Evolutionary conservation across 2,797 vertebrate species (phyloP), one percentile per base, ranked within the genome.

Genomic region (Gallirallus australis): DNA sequence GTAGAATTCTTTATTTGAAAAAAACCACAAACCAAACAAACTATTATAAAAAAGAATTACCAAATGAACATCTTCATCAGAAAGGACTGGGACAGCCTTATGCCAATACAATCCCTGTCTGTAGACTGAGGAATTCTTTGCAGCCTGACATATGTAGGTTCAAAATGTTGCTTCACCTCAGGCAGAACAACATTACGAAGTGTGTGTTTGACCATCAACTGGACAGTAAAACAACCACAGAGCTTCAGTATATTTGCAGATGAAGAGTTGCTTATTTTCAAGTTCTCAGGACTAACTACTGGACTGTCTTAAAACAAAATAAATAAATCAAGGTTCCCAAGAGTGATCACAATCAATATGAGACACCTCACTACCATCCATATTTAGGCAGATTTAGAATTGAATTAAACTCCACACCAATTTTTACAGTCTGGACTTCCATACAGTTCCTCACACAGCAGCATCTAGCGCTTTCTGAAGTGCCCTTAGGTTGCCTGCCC

Each of bases 141-240:
- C 5, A 60, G 24, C 16, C 12, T 86, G 17, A 53, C 27, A 64
- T 15, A 20, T 28, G 18, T 7, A 66, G 10, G 9, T 76, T 79
- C 7, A 2, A 47, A 82, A 61, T n/a, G 28, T 15, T 84, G 40
- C 28, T 84, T 84, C 30, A 71, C 14, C 33, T 75, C 11, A 27
- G 50, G 33, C 4, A 57, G 20, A 78, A 50, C 5, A 57, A 7
- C 15, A 70, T 24, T 56, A 64, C 5, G 70, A 80, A 93, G 83
- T 0, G 0, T 53, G 5, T 11, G 3, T 71, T 71, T 45, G 61
- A 47, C 21, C 39, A 56, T 23, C 45, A 81, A 2, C 21, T 3
- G 24, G 31, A 53, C 2, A 12, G 20, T 60, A 57, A 86, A 73
- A 21, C 25, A 87, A 52, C 4, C 8, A 53, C 16, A 61, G 19